A percentile compares a stretch with the other conserved stretches of the same genome.
These are phyloP conservation scores for Paradoxurus hermaphroditus DNA, from an alignment of 2,113 vertebrate species.

Conservation along the genomic window DNA sequence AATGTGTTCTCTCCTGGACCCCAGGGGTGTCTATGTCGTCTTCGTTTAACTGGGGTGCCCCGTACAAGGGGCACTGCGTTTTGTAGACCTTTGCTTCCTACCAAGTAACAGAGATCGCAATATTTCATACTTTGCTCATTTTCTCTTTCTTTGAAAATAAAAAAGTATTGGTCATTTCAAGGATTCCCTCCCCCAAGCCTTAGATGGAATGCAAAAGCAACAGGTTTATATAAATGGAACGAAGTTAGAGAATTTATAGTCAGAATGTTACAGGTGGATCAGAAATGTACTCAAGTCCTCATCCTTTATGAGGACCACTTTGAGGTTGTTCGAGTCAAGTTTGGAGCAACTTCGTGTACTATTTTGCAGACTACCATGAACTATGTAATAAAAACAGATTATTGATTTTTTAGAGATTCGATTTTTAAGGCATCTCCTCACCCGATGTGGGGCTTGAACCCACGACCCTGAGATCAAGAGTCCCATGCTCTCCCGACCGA, in stretches of 20 bases:
- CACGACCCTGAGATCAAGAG: not conserved
- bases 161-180: not conserved
- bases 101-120: not conserved
- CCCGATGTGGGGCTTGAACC: not conserved
- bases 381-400: slow-evolving; percentile 2
- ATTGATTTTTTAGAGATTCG: not conserved
- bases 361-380: not conserved
- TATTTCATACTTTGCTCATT: slow-evolving; percentile 4
- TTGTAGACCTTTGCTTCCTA: not conserved
- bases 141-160: slow-evolving; percentile 43
- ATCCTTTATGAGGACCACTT: not conserved
- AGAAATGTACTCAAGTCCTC: not conserved
- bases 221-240: not conserved
- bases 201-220: not conserved
- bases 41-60: not conserved
- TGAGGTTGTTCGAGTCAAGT: not conserved
- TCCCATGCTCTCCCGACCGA: not conserved
- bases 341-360: not conserved
- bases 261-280: not conserved
- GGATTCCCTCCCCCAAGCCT: not conserved
- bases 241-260: not conserved
- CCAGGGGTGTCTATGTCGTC: not conserved
- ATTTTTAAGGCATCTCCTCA: not conserved
- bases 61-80: not conserved
- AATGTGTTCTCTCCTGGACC: not conserved